phyloP scores from a whole-genome alignment of 2,888 invertebrate genomes.

The Mythimna ferrago region DNA sequence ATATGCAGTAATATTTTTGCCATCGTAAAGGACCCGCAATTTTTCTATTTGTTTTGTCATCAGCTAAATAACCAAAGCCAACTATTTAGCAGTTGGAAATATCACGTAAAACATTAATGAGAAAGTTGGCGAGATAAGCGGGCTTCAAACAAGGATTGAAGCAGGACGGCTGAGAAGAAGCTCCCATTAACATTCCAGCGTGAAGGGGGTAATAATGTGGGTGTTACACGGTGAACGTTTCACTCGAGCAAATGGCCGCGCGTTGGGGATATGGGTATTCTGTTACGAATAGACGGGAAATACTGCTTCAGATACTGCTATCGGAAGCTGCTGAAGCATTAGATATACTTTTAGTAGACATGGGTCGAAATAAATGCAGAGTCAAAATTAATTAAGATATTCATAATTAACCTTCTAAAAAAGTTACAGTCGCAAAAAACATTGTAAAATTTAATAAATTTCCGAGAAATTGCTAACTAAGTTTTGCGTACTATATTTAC shows the following conservation, averaged over 20 bases:
- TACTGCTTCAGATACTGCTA: conserved; percentile 44
- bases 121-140: conserved; percentile 77
- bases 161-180: conserved; percentile 74
- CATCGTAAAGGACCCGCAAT: background rate
- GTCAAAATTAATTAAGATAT: conserved; percentile 15
- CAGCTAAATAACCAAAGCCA: conserved; percentile 36
- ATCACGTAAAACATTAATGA: conserved; percentile 80
- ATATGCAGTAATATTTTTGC: conserved; percentile 1
- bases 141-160: conserved; percentile 77
- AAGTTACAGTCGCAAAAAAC: background rate
- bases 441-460: background rate
- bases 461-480: background rate
- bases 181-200: conserved; percentile 79
- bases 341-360: conserved; percentile 8
- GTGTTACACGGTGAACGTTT: conserved; percentile 80
- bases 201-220: conserved; percentile 80
- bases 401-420: conserved; percentile 9
- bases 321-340: conserved; percentile 24
- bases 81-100: conserved; percentile 65
- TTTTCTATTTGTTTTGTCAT: conserved; percentile 2
- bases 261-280: conserved; percentile 70
- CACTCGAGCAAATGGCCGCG: conserved; percentile 78
- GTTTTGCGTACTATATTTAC: background rate
- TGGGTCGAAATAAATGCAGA: background rate
- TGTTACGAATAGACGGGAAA: conserved; percentile 52